Evolutionary conservation across 2,797 vertebrate species (phyloP).

Genomic region (Parotocinclus haroldoi): DNA sequence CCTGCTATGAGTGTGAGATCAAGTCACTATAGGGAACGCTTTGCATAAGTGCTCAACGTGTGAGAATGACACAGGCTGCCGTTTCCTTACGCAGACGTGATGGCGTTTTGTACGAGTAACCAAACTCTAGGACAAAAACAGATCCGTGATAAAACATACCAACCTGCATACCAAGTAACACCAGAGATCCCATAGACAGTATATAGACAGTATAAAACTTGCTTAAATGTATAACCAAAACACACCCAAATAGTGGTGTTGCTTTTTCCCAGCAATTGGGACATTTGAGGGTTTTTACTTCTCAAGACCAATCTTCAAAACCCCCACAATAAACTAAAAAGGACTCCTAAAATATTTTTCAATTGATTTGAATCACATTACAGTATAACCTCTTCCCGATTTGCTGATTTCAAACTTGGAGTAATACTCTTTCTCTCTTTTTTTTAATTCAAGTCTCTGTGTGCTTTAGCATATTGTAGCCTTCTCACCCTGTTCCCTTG

Average conservation of each 20-base stretch:
- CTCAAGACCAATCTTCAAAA: not conserved
- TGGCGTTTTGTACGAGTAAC: too few species aligned
- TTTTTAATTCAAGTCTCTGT: too few species aligned
- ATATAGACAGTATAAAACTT: too few species aligned
- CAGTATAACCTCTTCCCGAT: too few species aligned
- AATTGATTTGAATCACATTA: conserved; percentile 39
- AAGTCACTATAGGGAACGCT: conserved; percentile 19
- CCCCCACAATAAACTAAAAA: not conserved
- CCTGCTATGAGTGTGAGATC: conserved; percentile 24
- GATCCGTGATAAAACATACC: too few species aligned
- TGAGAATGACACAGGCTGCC: conserved; percentile 35
- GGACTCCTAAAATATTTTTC: conserved; percentile 7
- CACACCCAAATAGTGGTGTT: not conserved
- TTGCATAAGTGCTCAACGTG: conserved; percentile 11
- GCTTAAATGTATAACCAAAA: not conserved
- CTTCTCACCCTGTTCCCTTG: too few species aligned
- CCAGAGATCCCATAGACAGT: too few species aligned
- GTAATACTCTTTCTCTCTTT: too few species aligned
- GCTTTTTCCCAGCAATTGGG: not conserved
- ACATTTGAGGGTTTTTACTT: not conserved
- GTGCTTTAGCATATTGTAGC: too few species aligned
- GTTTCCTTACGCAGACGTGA: conserved; percentile 24
- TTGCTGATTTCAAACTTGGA: too few species aligned
- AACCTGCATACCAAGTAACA: too few species aligned
- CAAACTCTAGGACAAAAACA: not conserved